Percentiles rank a stretch among this genome's conserved stretches.
Conservation (phyloP, 2,797 vertebrate genomes). For the Buphagus erythrorhynchus region DNA sequence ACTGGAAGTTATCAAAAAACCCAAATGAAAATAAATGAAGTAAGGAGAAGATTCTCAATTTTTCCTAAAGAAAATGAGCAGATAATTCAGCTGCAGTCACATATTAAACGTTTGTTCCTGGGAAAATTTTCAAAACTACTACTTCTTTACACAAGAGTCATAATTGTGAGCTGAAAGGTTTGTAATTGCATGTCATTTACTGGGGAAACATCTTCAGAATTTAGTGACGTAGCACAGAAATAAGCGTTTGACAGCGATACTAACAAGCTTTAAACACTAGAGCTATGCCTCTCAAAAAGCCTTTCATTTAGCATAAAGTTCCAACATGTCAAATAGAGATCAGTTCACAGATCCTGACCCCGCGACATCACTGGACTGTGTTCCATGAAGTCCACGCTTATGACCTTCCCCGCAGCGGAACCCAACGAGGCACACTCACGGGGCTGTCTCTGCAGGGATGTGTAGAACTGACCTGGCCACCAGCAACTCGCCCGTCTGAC, state of each 20-base stretch:
- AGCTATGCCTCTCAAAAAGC: neutral
- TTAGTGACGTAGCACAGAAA: rapidly evolving
- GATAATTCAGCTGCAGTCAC: neutral
- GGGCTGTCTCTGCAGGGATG: neutral
- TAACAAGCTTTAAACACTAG: neutral
- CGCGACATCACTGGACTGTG: neutral
- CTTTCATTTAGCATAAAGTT: neutral
- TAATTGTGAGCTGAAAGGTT: neutral
- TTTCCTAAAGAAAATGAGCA: neutral
- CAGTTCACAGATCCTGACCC: neutral
- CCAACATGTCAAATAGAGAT: neutral
- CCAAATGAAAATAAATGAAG: neutral
- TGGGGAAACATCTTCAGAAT: neutral
- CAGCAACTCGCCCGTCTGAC: neutral
- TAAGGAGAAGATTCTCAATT: neutral
- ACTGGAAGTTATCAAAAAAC: neutral
- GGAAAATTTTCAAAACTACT: neutral
- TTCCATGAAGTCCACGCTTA: neutral
- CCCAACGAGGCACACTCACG: rapidly evolving
- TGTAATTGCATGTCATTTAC: neutral
- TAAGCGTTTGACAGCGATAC: neutral
- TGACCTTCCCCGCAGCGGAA: neutral
- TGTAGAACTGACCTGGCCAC: neutral
- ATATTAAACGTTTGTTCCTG: neutral
- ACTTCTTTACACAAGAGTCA: neutral